Conservation (phyloP, 2,113 vertebrate genomes). For the Calidris pygmaea region DNA sequence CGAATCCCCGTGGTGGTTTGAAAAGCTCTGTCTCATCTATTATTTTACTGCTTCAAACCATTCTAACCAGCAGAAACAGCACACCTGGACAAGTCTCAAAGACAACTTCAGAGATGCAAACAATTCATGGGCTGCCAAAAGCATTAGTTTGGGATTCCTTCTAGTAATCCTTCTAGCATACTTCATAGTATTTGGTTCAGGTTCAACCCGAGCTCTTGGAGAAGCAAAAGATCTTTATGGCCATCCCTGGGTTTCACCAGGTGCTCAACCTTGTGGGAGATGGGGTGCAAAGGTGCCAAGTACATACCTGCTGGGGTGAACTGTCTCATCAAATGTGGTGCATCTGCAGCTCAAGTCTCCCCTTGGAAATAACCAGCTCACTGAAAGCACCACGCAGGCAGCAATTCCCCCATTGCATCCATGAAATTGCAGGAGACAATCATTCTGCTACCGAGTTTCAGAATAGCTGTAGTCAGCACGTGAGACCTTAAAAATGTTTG, state of each 20-base stretch:
- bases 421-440: not conserved
- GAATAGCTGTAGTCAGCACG: not conserved
- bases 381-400: not conserved
- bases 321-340: not conserved
- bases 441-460: not conserved
- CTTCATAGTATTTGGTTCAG: not conserved
- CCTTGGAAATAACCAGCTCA: accelerated
- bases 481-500: not conserved
- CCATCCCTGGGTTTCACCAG: not conserved
- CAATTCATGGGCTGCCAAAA: not conserved
- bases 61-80: not conserved
- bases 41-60: not conserved
- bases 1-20: not conserved
- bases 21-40: accelerated
- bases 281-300: not conserved
- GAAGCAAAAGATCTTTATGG: not conserved
- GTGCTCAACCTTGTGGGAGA: not conserved
- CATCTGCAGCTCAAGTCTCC: not conserved
- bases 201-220: not conserved
- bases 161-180: not conserved
- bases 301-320: not conserved
- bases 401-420: not conserved
- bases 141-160: not conserved
- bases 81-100: accelerated
- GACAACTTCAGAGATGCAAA: not conserved